Base-by-base conservation (phyloP, 2,113 vertebrate genomes). In the Salvelinus alpinus region DNA sequence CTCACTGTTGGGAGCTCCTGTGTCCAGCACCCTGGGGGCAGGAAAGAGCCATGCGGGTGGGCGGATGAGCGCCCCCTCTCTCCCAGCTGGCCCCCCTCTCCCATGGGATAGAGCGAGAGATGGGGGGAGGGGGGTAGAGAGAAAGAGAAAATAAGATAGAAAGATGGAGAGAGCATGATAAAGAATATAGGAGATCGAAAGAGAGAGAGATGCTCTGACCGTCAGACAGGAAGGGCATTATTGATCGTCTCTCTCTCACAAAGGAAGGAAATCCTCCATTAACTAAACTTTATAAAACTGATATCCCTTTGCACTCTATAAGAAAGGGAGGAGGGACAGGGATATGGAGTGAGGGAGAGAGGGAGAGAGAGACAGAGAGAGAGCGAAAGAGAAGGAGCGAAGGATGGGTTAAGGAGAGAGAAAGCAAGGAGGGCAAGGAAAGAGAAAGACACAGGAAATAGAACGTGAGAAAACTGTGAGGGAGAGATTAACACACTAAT, bases 401-500 rank as follows among this genome's bases (percentile, higher is more conserved):
- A 60, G 29, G 70, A 64, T 65, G 57, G 31, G 24, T 29, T n/a
- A 16, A 73, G 25, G 27, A 48, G 22, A 5, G 25, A 51, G 29
- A 9, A 78, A 0, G 13, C 59, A 25, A 9, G 24, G 22, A 74
- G 29, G 4, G 29, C 29, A 29, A 29, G 29, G n/a, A 24, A 14
- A 14, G 13, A 64, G 14, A 77, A 5, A 60, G 62, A 72, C 24
- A 48, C 34, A 74, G 71, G 81, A 18, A 64, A 9, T 34, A 67
- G 79, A 82, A 86, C 76, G 82, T 80, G 83, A 86, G 86, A 89
- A 89, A 84, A 84, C 66, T 80, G 87, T 1, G 44, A 77, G 80
- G 59, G 80, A 64, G 80, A 89, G 86, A 90, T 87, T 91, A 90
- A 81, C 79, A 80, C 80, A 80, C 87, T 90, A 91, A 92, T 89